Percentiles rank a stretch among this genome's conserved stretches.
These are phyloP conservation scores for Otus scops DNA, from an alignment of 2,797 vertebrate species.

Conservation along the genomic window DNA sequence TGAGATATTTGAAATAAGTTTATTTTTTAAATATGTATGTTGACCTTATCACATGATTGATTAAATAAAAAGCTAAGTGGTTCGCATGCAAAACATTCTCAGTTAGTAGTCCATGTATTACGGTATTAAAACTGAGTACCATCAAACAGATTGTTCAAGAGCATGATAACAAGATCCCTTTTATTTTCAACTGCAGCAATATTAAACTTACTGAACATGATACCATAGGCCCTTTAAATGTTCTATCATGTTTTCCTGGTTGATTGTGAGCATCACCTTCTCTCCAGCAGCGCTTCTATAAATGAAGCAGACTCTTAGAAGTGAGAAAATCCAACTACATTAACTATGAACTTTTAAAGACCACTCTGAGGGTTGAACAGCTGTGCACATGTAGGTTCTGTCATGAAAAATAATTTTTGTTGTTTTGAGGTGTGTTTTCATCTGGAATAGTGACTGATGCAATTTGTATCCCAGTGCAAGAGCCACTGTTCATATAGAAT, in stretches of 20 bases:
- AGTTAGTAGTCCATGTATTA: not conserved
- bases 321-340: not conserved
- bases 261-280: not conserved
- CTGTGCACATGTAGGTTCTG: not conserved
- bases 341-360: not conserved
- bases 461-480: not conserved
- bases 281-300: not conserved
- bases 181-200: not conserved
- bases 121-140: not conserved
- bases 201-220: not conserved
- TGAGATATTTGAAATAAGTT: not conserved
- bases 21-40: not conserved
- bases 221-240: not conserved
- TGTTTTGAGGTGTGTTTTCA: not conserved
- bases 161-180: not conserved
- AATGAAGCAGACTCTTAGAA: not conserved
- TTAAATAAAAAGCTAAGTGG: not conserved
- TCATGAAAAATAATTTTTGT: not conserved
- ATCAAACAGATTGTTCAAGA: not conserved
- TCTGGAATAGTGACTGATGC: not conserved
- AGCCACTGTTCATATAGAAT: not conserved
- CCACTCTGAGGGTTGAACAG: not conserved
- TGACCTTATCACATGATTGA: not conserved
- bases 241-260: not conserved
- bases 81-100: not conserved